Percentiles rank a stretch among this genome's conserved stretches.
Evolutionary conservation across 2,888 invertebrate species (phyloP).

Genomic region (Unio delphinus): DNA sequence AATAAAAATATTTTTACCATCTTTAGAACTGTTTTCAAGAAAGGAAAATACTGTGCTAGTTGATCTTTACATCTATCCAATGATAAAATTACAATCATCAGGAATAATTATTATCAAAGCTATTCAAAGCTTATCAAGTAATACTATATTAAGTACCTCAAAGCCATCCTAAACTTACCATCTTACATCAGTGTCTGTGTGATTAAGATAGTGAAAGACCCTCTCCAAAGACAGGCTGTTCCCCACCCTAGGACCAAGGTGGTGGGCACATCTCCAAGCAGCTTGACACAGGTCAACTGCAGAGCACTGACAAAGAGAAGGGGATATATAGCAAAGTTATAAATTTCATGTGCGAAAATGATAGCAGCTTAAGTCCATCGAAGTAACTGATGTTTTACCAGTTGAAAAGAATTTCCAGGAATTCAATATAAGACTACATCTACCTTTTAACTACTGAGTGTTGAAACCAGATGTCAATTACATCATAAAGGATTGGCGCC

Average conservation of each 20-base stretch:
- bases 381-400: too few relatives aligned
- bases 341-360: not conserved
- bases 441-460: too few relatives aligned
- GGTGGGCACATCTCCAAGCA: slow-evolving; percentile 42
- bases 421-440: not conserved
- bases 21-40: too few relatives aligned
- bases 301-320: slow-evolving; percentile 10
- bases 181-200: slow-evolving; percentile 43
- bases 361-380: not conserved
- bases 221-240: slow-evolving; percentile 36
- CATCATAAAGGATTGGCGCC: too few relatives aligned
- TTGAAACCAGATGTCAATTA: too few relatives aligned
- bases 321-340: not conserved
- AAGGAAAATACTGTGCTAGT: too few relatives aligned
- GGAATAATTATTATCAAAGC: too few relatives aligned
- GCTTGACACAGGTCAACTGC: slow-evolving; percentile 28
- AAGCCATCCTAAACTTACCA: slow-evolving; percentile 42
- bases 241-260: slow-evolving; percentile 34
- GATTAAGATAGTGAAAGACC: slow-evolving; percentile 40
- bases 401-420: slow-evolving; percentile 21
- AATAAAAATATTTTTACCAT: too few relatives aligned
- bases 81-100: too few relatives aligned
- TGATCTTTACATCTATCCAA: too few relatives aligned
- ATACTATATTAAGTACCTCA: not conserved
- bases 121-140: not conserved